Conservation (phyloP, 2,113 vertebrate species). For the Scophthalmus maximus region DNA sequence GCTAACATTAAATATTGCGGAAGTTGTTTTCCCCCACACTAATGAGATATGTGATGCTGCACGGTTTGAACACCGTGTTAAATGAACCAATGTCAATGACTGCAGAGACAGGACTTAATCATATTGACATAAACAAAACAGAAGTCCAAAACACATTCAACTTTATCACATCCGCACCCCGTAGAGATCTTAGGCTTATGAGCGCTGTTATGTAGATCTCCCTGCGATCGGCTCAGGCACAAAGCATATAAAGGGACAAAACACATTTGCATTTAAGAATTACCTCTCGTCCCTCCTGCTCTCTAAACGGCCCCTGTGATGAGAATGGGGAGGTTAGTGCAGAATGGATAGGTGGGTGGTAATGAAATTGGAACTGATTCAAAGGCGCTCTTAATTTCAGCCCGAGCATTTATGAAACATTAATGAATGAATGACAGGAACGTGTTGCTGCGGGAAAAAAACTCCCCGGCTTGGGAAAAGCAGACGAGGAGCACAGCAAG, state of each 20-base stretch:
- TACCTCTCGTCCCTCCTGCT: conserved; percentile 37
- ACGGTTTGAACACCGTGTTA: conserved; percentile 45
- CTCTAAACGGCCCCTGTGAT: conserved; percentile 46
- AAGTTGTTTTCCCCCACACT: conserved; percentile 37
- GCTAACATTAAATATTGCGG: conserved; percentile 24
- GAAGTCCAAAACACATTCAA: conserved; percentile 37
- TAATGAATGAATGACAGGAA: conserved; percentile 75
- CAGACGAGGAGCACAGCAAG: conserved; percentile 33
- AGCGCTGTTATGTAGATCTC: conserved; percentile 26
- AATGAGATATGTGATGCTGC: conserved; percentile 40
- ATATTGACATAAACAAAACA: conserved; percentile 58
- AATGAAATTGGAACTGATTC: conserved; percentile 78
- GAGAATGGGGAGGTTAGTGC: conserved; percentile 58
- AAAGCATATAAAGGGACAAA: conserved; percentile 32
- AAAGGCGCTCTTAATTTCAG: conserved; percentile 82
- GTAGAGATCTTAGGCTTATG: conserved; percentile 30
- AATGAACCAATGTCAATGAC: conserved; percentile 61
- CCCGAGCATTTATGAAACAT: conserved; percentile 81
- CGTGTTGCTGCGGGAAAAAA: conserved; percentile 64
- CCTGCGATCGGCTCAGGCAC: neutral
- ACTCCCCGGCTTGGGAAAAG: conserved; percentile 31
- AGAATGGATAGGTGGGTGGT: conserved; percentile 76
- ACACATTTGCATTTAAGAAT: conserved; percentile 64
- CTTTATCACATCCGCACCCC: conserved; percentile 15
- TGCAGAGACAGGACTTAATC: conserved; percentile 26